Evolutionary conservation across 2,797 vertebrate species (phyloP), one percentile per base, ranked within the genome.

Genomic region (Epinephelus coioides): DNA sequence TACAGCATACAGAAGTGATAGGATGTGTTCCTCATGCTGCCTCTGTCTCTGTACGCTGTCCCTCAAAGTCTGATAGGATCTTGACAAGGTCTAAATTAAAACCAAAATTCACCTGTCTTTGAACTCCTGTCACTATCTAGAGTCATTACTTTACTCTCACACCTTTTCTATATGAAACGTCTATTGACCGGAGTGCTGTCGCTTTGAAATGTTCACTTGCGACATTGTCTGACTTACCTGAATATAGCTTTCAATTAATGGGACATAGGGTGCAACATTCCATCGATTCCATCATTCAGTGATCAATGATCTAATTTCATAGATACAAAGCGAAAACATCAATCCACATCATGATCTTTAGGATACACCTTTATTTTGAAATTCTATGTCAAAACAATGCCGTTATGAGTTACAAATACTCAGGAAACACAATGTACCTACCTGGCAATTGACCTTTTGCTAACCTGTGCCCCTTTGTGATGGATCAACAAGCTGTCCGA

Each of bases 71-170:
- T 76, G 79, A 79, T 59, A 7, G 17, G 67, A 75, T 89, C 79
- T 74, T 70, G 61, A 79, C 76, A 19, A 56, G 25, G 34, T 87
- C 30, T 47, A 46, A 81, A 90, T 83, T 61, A 67, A 82, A 59
- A 47, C 4, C 15, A 21, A 70, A 34, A 49, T 21, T 66, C 34
- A 56, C 61, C 69, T 81, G 34, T n/a, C 66, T 76, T 62, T 53
- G 69, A 78, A 59, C 40, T 73, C 54, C 27, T 38, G 25, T 44
- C 40, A 69, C 44, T 14, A 49, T 78, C 53, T 64, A 51, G 27
- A 81, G 17, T 76, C 64, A 61, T 69, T 19, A 15, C 40, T 70
- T 72, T 61, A 51, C 30, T 51, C 70, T 59, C 34, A 47, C 6
- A 74, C 34, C 54, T 78, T 73, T 61, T 62, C 43, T 13, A 14